Base-by-base conservation (phyloP, 1,140 invertebrate genomes). In the Holcopasites calliopsidis region DNA sequence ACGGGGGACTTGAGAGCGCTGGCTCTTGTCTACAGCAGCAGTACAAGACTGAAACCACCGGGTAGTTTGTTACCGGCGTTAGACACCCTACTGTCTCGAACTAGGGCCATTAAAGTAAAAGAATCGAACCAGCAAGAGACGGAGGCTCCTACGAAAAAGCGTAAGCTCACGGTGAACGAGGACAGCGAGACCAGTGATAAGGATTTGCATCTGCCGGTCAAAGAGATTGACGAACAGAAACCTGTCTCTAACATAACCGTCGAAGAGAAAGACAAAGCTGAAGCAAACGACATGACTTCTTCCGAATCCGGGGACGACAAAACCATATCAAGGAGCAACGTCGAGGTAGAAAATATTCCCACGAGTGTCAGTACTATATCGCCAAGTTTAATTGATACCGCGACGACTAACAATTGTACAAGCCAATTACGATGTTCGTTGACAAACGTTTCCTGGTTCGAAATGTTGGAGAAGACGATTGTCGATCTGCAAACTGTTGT, bases 1-100 rank as follows among this genome's bases (percentile, higher is more conserved):
- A 92, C 92, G 1, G 93, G 93, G 2, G 93, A 94, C 70, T 74
- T 94, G 28, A 86, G 93, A 68, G 93, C 93, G 1, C 74, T 93
- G 21, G 88, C 91, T n/a, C 83, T 94, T 10, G 93, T 94, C 6
- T 93, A 93, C 70, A 93, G 90, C 69, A 90, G 89, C 55, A 90
- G 90, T 13, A 85, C 88, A 8, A 87, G 90, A 75, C 70, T 91
- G 21, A 89, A 91, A 68, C 89, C 91, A 23, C 84, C 89, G 1
- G 50, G 85, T 23, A 85, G 85, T 2, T 74, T 92, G 33, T 80
- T 88, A 18, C 79, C 86, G 4, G 87, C 88, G 0, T 61, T 91
- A 16, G 90, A 91, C 13, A 88, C 86, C 0, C 42, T 91, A 5
- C 52, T 91, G 6, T 68, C 86, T 26, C 84, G 89, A 38, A 90